A percentile compares a stretch with the other conserved stretches of the same genome.
Evolutionary conservation across 2,113 vertebrate species (phyloP).

Genomic region (Eretmochelys imbricata): DNA sequence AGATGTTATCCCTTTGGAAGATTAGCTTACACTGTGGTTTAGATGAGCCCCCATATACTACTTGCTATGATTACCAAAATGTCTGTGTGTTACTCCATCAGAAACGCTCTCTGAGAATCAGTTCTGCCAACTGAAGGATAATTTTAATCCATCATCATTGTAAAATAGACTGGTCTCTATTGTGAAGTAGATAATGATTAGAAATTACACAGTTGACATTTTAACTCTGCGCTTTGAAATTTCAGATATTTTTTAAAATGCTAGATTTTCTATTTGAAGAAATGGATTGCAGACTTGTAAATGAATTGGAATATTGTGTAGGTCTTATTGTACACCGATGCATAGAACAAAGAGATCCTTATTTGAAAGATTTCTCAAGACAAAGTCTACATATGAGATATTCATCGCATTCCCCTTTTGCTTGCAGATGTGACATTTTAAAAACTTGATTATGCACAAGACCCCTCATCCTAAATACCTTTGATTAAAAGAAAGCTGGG

Average conservation of each 20-base stretch:
- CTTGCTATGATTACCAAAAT: neutral
- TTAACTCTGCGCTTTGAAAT: constrained; percentile 2
- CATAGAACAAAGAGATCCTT: constrained; percentile 58
- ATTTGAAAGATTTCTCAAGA: constrained; percentile 19
- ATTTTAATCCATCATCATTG: constrained; percentile 28
- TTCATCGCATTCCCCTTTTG: neutral
- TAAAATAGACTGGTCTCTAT: constrained; percentile 34
- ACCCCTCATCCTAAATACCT: constrained; percentile 7
- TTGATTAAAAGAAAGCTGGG: constrained; percentile 18
- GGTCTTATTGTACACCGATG: constrained; percentile 3
- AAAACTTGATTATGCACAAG: constrained; percentile 12
- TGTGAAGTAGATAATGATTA: constrained; percentile 39
- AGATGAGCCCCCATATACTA: constrained; percentile 45
- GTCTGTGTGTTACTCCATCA: neutral
- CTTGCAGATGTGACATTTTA: constrained; percentile 37
- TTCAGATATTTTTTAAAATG: neutral
- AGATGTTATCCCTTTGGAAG: constrained; percentile 31
- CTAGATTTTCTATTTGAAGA: constrained; percentile 49
- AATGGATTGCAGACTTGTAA: neutral
- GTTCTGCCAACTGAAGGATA: constrained; percentile 24
- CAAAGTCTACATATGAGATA: neutral
- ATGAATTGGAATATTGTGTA: constrained; percentile 38
- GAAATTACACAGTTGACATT: constrained; percentile 59
- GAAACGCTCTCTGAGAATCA: constrained; percentile 10
- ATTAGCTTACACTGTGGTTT: neutral